Evolutionary conservation across 2,888 invertebrate species (phyloP).

Genomic region (Drosophila pegasa): DNA sequence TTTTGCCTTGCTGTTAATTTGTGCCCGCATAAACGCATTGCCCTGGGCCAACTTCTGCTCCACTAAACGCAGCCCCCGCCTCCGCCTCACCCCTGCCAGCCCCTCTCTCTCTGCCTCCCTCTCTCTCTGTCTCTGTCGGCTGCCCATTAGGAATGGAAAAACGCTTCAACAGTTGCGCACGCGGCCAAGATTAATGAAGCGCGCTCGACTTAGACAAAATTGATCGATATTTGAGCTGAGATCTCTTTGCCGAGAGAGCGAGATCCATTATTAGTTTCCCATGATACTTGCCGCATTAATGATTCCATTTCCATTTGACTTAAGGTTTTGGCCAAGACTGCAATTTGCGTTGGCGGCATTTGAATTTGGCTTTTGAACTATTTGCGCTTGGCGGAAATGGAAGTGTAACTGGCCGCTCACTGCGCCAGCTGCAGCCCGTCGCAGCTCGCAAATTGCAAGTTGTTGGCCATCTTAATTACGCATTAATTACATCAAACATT

Average conservation of each 20-base stretch:
- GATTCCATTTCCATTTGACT: slow-evolving; percentile 17
- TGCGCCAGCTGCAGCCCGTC: slow-evolving; percentile 7
- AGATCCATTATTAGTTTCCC: slow-evolving; percentile 71
- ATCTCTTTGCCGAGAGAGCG: slow-evolving; percentile 10
- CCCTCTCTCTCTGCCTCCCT: background rate
- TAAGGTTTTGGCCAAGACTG: slow-evolving; percentile 48
- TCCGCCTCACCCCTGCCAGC: background rate
- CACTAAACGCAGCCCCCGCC: slow-evolving; percentile 53
- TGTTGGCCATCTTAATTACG: slow-evolving; percentile 78
- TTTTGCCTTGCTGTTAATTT: slow-evolving; percentile 76
- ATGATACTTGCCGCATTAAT: slow-evolving; percentile 61
- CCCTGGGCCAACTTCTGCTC: slow-evolving; percentile 71
- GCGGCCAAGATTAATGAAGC: slow-evolving; percentile 76
- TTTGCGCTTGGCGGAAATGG: slow-evolving; percentile 24
- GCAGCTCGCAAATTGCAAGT: slow-evolving; percentile 15
- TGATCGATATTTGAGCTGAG: slow-evolving; percentile 71
- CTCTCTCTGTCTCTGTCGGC: background rate
- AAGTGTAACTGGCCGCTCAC: background rate
- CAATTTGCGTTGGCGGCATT: slow-evolving; percentile 76
- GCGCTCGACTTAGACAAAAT: slow-evolving; percentile 61
- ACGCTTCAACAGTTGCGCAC: slow-evolving; percentile 77
- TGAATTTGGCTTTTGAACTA: slow-evolving; percentile 57
- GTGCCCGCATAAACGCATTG: slow-evolving; percentile 78
- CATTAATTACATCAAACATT: slow-evolving; percentile 82
- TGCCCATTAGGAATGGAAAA: slow-evolving; percentile 20